A percentile compares a stretch with the other conserved stretches of the same genome.
Evolutionary conservation across 2,797 vertebrate genomes (phyloP).

Genomic region (Labroides dimidiatus): DNA sequence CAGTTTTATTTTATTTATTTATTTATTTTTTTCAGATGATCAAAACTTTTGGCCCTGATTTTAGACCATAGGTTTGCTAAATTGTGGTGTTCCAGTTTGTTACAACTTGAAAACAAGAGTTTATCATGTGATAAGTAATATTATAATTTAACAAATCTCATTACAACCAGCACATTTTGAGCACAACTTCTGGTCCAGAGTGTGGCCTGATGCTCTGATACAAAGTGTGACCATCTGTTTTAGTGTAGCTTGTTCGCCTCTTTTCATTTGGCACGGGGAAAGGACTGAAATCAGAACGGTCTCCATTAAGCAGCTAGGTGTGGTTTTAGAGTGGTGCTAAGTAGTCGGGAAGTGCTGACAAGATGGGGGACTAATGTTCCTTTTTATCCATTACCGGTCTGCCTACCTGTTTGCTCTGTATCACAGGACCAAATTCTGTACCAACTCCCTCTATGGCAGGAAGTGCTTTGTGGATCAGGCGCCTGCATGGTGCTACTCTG

Average conservation of each 20-base stretch:
- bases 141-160: neutral
- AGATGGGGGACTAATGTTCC: constrained; percentile 76
- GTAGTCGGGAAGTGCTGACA: constrained; percentile 77
- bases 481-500: constrained; percentile 52
- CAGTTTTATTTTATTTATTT: no score
- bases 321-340: constrained; percentile 80
- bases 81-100: no score
- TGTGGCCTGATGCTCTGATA: constrained; percentile 18
- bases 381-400: constrained; percentile 77
- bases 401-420: constrained; percentile 69
- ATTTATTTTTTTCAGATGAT: no score
- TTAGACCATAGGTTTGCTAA: no score
- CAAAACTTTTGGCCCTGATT: no score
- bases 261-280: constrained; percentile 67
- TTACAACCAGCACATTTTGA: neutral
- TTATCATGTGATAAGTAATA: neutral
- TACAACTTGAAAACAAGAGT: no score
- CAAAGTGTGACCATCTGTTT: constrained; percentile 25
- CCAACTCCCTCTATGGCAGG: constrained; percentile 55
- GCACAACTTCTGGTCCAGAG: neutral
- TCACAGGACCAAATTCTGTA: constrained; percentile 45
- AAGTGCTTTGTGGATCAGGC: constrained; percentile 73
- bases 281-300: constrained; percentile 65
- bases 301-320: constrained; percentile 77
- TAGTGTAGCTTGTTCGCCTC: constrained; percentile 19